Percentiles rank a stretch among this genome's conserved stretches.
Evolutionary conservation across 1,140 invertebrate species (phyloP).

Genomic region (Copidosoma floridanum): DNA sequence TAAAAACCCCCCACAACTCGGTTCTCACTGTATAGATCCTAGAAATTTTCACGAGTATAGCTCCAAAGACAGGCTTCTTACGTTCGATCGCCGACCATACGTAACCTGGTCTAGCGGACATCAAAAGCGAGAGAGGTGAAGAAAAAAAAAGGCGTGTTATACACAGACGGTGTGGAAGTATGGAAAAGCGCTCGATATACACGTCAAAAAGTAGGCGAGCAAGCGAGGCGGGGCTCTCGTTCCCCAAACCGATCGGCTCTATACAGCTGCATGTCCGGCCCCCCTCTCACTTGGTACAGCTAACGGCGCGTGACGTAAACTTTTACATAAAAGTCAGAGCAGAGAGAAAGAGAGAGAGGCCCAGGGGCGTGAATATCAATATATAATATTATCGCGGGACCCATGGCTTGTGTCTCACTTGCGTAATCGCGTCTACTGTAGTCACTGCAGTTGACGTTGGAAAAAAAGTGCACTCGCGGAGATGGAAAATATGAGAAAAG

Average conservation of each 20-base stretch:
- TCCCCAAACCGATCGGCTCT: background rate
- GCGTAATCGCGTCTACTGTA: background rate
- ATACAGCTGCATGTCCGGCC: background rate
- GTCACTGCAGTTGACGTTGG: no score
- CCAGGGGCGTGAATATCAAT: conserved; percentile 9
- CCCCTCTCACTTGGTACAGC: background rate
- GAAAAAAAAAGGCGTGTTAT: no score
- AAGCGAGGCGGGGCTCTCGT: background rate
- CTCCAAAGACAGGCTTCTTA: no score
- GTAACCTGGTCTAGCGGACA: no score
- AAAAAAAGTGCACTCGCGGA: no score
- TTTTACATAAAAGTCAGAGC: conserved; percentile 23
- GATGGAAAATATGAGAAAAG: background rate
- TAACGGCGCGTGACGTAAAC: conserved; percentile 18
- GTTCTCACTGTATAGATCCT: no score
- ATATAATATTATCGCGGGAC: conserved; percentile 4
- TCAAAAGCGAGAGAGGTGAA: no score
- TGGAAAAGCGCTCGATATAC: background rate
- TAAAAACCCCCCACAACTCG: no score
- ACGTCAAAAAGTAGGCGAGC: background rate
- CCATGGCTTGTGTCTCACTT: no score
- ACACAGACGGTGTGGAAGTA: no score
- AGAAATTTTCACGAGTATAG: no score
- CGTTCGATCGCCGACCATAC: no score
- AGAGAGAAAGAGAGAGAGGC: conserved; percentile 6